Base-by-base conservation (phyloP, 2,113 vertebrate genomes). In the Seriola dumerili region DNA sequence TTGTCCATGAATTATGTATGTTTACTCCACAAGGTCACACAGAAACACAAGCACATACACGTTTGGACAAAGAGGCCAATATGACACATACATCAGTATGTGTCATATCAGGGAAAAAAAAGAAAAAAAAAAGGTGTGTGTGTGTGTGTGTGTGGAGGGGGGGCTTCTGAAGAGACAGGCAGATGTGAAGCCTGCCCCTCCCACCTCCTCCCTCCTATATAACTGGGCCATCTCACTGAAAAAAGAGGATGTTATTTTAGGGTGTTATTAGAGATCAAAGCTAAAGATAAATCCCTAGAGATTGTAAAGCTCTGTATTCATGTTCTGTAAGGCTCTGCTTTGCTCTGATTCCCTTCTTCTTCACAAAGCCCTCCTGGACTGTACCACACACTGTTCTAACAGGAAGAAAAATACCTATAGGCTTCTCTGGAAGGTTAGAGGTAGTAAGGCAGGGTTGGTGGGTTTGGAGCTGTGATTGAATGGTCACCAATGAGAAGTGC, bases 261-360 rank as follows among this genome's bases (percentile, higher is more conserved):
- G 55, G 36, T 50, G 52, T 85, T 90, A 84, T 76, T 88, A 72
- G 74, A 91, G 83, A 92, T 89, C 62, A 91, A 92, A 90, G 81
- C 54, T 75, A 40, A 72, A 78, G 81, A 88, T 77, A 70, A 85
- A 86, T 75, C 90, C 79, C 71, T n/a, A 1, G 84, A 83, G 87
- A 92, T 23, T 6, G 46, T 46, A 67, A 69, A 74, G 75, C 70
- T 79, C 61, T 58, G 36, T 75, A 65, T 88, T 89, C 16, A 69
- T 81, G 73, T 70, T 36, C 78, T 84, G 69, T 57, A 38, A 65
- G 65, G 46, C 70, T 80, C 69, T 75, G 68, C 16, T 80, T 74
- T 75, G 68, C 16, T 44, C 63, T 55, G 62, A 79, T 66, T 90
- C 29, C 23, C 42, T 59, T 70, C 44, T 72, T 69, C 73, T 42